Percentiles rank a stretch among this genome's conserved stretches.
Evolutionary conservation across 1,140 invertebrate genomes (phyloP).

Genomic region (Zaprionus taronus): DNA sequence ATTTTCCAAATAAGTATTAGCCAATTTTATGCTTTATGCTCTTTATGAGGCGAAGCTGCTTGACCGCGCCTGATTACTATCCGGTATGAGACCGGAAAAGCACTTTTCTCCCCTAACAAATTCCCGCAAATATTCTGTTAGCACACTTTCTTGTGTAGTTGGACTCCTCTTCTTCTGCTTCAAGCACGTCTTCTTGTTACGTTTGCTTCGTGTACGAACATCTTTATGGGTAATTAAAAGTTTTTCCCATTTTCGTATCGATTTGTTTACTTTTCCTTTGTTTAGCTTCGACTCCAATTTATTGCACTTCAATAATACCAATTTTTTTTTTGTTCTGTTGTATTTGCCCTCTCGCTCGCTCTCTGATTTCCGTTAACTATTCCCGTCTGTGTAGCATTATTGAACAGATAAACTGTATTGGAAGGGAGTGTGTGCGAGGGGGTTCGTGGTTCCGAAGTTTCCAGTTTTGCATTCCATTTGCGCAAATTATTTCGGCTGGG

Average conservation of each 20-base stretch:
- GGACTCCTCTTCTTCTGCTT: conserved; percentile 21
- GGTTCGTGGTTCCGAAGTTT: conserved; percentile 7
- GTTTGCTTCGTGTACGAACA: conserved; percentile 66
- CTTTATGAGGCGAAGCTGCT: conserved; percentile 61
- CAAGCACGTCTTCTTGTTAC: conserved; percentile 35
- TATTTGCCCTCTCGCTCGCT: neutral
- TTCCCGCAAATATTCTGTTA: conserved; percentile 32
- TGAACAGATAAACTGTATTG: conserved; percentile 31
- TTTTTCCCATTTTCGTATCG: conserved; percentile 76
- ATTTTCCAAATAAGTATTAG: conserved; percentile 59
- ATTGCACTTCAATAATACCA: conserved; percentile 78
- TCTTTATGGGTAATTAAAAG: conserved; percentile 84
- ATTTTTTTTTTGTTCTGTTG: conserved; percentile 43
- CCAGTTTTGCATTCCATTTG: conserved; percentile 64
- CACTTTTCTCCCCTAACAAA: conserved; percentile 45
- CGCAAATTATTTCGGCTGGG: conserved; percentile 70
- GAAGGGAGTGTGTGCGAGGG: neutral
- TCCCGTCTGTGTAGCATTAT: conserved; percentile 62
- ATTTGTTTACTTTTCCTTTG: conserved; percentile 60
- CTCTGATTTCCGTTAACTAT: conserved; percentile 58
- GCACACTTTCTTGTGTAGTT: conserved; percentile 16
- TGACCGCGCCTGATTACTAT: conserved; percentile 54
- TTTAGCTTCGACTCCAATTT: conserved; percentile 62
- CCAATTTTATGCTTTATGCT: conserved; percentile 81
- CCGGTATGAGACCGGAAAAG: conserved; percentile 52